Evolutionary conservation across 2,797 vertebrate genomes (phyloP).

Genomic region (Diplodus sargus): DNA sequence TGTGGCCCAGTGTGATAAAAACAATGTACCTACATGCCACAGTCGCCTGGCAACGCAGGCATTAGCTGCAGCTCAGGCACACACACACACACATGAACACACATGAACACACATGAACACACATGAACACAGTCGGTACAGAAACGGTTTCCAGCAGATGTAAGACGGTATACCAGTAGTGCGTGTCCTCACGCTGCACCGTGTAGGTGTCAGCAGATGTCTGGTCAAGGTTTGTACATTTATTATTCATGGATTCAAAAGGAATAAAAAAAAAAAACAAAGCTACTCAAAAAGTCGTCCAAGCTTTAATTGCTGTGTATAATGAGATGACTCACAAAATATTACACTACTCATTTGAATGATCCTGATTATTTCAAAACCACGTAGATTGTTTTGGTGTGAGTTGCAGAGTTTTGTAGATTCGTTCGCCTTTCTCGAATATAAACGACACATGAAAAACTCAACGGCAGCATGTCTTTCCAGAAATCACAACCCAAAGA

Average conservation of each 20-base stretch:
- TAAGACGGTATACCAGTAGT: not conserved
- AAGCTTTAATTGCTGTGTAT: not conserved
- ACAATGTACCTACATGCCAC: constrained; percentile 73
- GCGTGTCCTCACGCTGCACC: not conserved
- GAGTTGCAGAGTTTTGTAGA: too few species aligned
- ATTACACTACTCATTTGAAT: not conserved
- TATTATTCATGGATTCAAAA: not conserved
- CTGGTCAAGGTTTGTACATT: not conserved
- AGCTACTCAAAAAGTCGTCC: not conserved
- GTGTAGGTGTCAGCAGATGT: not conserved
- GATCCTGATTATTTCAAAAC: not conserved
- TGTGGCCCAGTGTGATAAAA: constrained; percentile 71
- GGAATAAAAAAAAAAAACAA: not conserved
- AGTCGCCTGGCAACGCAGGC: constrained; percentile 81
- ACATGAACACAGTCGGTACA: not conserved
- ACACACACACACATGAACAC: constrained; percentile 1
- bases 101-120: not conserved
- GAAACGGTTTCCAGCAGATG: constrained; percentile 22
- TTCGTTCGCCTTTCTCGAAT: too few species aligned
- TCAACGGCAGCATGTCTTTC: too few species aligned
- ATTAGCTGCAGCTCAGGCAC: constrained; percentile 47
- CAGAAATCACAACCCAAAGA: too few species aligned
- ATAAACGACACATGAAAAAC: too few species aligned
- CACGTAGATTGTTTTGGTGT: too few species aligned
- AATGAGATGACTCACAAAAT: not conserved